Evolutionary conservation across 2,797 vertebrate genomes (phyloP).

Genomic region (Neosilurus mollespiculum): DNA sequence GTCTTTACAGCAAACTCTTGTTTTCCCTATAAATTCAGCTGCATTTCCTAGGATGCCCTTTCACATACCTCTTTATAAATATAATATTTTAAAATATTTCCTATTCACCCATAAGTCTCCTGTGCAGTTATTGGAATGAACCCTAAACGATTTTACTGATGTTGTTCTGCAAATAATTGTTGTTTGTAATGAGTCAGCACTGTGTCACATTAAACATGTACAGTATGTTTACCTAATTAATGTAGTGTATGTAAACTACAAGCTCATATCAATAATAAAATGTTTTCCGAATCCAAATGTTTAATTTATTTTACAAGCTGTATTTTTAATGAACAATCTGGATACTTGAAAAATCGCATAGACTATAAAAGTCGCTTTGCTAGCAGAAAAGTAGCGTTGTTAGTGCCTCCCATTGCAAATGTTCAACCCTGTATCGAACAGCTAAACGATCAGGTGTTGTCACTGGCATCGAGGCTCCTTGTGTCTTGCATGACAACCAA

Average conservation of each 20-base stretch:
- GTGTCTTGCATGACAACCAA: constrained; percentile 20
- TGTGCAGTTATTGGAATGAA: neutral
- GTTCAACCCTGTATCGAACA: constrained; percentile 22
- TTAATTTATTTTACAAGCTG: constrained; percentile 8
- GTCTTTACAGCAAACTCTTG: neutral
- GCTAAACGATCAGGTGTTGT: constrained; percentile 10
- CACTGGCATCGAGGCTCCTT: constrained; percentile 2
- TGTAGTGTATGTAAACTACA: neutral
- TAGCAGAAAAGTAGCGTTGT: neutral
- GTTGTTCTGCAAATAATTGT: neutral
- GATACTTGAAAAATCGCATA: neutral
- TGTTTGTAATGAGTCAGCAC: neutral
- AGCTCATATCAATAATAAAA: neutral
- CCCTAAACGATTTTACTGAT: too few relatives aligned
- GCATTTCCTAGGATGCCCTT: neutral
- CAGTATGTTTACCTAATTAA: neutral
- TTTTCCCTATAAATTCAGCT: neutral
- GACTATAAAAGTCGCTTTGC: constrained; percentile 1
- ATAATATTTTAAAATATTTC: neutral
- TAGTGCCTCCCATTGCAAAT: neutral
- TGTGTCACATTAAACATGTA: neutral
- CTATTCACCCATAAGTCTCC: neutral
- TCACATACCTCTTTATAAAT: neutral
- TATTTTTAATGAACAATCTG: neutral
- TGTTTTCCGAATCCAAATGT: neutral